These are phyloP conservation scores for Aviceda cuculoides DNA, from an alignment of 2,797 vertebrate species.

Conservation along the genomic window DNA sequence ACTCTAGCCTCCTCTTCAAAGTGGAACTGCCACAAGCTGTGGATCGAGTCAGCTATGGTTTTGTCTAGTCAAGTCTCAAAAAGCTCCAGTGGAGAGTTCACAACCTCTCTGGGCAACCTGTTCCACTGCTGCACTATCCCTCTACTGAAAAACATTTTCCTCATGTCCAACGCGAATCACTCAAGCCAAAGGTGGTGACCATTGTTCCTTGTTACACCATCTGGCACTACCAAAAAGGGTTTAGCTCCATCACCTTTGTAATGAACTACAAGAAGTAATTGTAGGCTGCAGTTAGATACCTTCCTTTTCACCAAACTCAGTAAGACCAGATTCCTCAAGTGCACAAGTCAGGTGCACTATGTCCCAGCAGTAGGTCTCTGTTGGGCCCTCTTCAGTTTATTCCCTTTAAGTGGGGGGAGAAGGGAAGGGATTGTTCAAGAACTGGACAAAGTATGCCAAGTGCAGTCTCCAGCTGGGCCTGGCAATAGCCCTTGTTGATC, in stretches of 20 bases:
- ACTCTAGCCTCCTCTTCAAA: not conserved
- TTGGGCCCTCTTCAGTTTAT: not conserved
- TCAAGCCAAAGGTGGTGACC: not conserved
- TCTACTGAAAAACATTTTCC: not conserved
- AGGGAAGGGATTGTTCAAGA: not conserved
- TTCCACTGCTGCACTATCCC: not conserved
- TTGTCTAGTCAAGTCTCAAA: not conserved
- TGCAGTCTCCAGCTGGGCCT: not conserved
- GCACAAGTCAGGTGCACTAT: not conserved
- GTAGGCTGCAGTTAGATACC: not conserved
- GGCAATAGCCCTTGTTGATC: not conserved
- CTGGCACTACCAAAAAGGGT: not conserved
- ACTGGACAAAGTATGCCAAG: not conserved
- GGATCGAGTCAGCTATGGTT: not conserved
- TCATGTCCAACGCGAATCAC: not conserved
- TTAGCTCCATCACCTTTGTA: not conserved
- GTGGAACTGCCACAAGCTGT: not conserved
- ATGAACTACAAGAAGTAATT: not conserved
- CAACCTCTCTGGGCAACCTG: not conserved
- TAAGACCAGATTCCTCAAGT: not conserved
- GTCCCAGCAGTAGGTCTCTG: not conserved
- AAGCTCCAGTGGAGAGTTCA: not conserved
- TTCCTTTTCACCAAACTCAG: not conserved
- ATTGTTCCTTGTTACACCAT: not conserved
- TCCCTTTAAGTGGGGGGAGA: not conserved